Base-by-base conservation (phyloP, 2,113 vertebrate species). In the Ranitomeya imitator region DNA sequence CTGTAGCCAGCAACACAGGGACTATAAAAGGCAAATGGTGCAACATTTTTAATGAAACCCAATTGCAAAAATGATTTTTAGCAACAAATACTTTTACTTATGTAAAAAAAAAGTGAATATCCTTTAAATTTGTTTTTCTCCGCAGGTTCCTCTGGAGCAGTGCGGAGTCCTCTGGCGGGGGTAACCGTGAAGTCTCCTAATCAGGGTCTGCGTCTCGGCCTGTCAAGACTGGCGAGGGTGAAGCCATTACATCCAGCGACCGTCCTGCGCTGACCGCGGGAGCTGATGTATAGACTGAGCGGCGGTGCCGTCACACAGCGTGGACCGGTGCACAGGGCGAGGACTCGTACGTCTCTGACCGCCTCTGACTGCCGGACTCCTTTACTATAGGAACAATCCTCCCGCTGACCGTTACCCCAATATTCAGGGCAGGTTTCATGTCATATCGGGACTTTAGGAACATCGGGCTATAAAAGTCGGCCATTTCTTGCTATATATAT, bases 141-240 rank as follows among this genome's bases (percentile, higher is more conserved):
- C 91, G 21, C 91, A 99, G 97, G 92, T 83, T 88, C 93, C 10
- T 90, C 96, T 0, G 95, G 97, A 89, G 93, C 91, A 90, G 90
- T 91, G 6, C 83, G 89, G 55, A 91, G 87, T 73, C 91, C 23
- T 59, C 89, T 19, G 90, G 91, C 86, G 85, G 85, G 79, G 63
- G 26, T 89, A 76, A 23, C 91, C 0, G 83, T 93, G 19, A 97
- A 93, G 92, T 97, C 97, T 89, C 97, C 98, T 0, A 93, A 92
- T 89, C 96, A 96, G 51, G 95, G 96, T 86, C 95, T 99, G 26
- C 95, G 98, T 6, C 96, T 99, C 0, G 98, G 98, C 87, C 94
- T 99, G 83, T 99, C 98, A 84, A 96, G 97, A 65, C 93, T 94
- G 19, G 97, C 97, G 59, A 94, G 96, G 90, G 96, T 99, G 89